Evolutionary conservation across 2,113 vertebrate species (phyloP).

Genomic region (Sapajus apella): DNA sequence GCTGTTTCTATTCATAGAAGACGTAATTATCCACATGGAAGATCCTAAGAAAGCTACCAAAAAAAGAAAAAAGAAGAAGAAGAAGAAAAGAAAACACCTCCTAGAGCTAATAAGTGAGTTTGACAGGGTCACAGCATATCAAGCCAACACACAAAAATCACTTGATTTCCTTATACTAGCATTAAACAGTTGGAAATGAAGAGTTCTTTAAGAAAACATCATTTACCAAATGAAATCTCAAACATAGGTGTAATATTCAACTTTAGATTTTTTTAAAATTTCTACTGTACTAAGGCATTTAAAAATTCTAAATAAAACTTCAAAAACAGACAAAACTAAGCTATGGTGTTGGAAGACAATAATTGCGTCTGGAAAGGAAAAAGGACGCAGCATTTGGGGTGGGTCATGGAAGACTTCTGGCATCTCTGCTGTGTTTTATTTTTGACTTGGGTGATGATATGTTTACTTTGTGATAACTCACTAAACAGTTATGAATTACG

Average conservation of each 20-base stretch:
- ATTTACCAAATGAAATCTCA: not conserved
- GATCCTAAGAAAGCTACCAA: not conserved
- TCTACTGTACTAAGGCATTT: not conserved
- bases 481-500: not conserved
- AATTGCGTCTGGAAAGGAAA: not conserved
- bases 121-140: not conserved
- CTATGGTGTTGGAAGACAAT: not conserved
- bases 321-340: conserved; percentile 6
- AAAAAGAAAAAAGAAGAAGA: not conserved
- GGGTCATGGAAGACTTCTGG: not conserved
- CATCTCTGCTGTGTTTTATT: not conserved
- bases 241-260: conserved; percentile 1
- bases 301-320: not conserved
- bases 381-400: not conserved
- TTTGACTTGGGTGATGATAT: not conserved
- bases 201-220: not conserved
- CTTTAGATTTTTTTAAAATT: not conserved
- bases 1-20: not conserved
- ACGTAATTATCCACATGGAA: not conserved
- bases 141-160: not conserved
- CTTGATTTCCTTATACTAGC: not conserved
- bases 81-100: not conserved
- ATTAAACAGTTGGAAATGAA: not conserved
- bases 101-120: not conserved
- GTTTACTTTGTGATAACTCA: not conserved